These are phyloP conservation scores for Argopecten irradians DNA, from an alignment of 1,140 invertebrate species.

Conservation along the genomic window DNA sequence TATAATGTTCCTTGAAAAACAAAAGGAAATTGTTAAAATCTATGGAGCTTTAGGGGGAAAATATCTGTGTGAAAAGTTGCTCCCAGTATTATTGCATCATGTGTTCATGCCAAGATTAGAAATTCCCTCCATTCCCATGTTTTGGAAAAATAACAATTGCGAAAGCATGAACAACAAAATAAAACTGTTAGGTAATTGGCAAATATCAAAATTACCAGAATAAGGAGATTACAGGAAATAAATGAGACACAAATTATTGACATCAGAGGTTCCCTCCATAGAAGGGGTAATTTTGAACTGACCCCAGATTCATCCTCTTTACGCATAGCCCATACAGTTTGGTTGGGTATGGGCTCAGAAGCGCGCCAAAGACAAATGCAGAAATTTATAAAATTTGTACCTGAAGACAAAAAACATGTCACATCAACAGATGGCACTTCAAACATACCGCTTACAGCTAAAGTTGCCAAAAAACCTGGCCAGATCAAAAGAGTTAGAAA, in stretches of 20 bases:
- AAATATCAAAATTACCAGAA: constrained; percentile 32
- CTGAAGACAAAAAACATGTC: neutral
- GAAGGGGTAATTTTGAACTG: constrained; percentile 34
- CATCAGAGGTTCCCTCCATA: constrained; percentile 33
- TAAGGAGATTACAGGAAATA: constrained; percentile 27
- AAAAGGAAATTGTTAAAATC: neutral
- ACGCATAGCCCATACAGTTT: neutral
- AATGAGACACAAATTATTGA: constrained; percentile 28
- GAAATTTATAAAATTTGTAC: constrained; percentile 31
- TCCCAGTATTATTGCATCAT: constrained; percentile 24
- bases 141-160: constrained; percentile 42
- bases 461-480: constrained; percentile 37
- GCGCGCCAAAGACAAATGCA: neutral
- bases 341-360: constrained; percentile 26
- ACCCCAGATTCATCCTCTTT: constrained; percentile 13
- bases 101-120: constrained; percentile 26
- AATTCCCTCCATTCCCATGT: constrained; percentile 18
- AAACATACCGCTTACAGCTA: constrained; percentile 15
- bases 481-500: constrained; percentile 40
- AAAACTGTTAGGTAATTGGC: constrained; percentile 41
- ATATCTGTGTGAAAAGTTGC: constrained; percentile 36
- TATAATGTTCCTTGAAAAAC: constrained; percentile 15
- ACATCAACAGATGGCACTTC: constrained; percentile 30
- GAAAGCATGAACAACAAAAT: constrained; percentile 45
- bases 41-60: neutral